A percentile compares a stretch with the other conserved stretches of the same genome.
Conservation (phyloP, 2,113 vertebrate species). For the Oophaga pumilio region DNA sequence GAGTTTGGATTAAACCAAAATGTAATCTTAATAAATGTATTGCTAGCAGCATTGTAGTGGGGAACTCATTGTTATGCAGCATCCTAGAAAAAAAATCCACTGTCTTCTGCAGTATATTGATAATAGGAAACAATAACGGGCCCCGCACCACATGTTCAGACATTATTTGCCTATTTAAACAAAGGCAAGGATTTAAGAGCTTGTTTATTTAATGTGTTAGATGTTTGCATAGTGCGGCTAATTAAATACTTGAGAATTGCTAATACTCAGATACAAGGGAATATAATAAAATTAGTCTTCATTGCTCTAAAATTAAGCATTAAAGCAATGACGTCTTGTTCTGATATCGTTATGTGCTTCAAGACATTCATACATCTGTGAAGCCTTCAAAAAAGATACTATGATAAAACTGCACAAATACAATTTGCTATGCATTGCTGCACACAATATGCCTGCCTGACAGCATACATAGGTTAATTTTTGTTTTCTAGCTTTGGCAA, state of each 20-base stretch:
- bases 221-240: slow-evolving; percentile 47
- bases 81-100: neutral
- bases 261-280: slow-evolving; percentile 35
- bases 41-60: neutral
- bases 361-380: slow-evolving; percentile 25
- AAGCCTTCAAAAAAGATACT: slow-evolving; percentile 22
- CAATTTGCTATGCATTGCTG: slow-evolving; percentile 19
- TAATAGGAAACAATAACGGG: slow-evolving; percentile 39
- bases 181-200: slow-evolving; percentile 45
- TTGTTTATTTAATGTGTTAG: slow-evolving; percentile 46
- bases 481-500: neutral
- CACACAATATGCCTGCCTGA: slow-evolving; percentile 22
- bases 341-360: slow-evolving; percentile 17
- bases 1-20: neutral
- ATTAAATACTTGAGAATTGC: slow-evolving; percentile 48
- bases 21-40: neutral
- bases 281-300: slow-evolving; percentile 49
- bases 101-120: neutral
- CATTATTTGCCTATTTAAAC: slow-evolving; percentile 44
- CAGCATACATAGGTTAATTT: slow-evolving; percentile 24
- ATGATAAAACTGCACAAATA: slow-evolving; percentile 26
- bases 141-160: slow-evolving; percentile 28
- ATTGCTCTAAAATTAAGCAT: slow-evolving; percentile 37
- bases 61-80: neutral
- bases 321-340: slow-evolving; percentile 38